Evolutionary conservation across 2,888 invertebrate genomes (phyloP), one percentile per base, ranked within the genome.

Genomic region (Terebella lapidaria): DNA sequence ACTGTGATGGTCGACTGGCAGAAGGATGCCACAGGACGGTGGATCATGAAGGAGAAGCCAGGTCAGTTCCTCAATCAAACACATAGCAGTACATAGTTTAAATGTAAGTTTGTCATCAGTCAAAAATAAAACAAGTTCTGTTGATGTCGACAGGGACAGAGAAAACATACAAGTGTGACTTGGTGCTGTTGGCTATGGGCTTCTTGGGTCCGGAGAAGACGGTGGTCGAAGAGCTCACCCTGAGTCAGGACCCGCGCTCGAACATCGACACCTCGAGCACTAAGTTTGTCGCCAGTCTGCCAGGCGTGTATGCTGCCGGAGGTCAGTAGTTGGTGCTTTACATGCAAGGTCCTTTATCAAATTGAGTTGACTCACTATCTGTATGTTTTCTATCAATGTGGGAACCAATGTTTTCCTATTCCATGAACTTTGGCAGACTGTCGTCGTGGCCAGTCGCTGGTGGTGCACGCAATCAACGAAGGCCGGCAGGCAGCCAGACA

Each of bases 391-490:
- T n/a, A n/a, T n/a, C n/a, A n/a, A n/a, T n/a, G n/a, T n/a, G n/a
- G n/a, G n/a, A n/a, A n/a, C n/a, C n/a, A n/a, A n/a, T n/a, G n/a
- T n/a, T n/a, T n/a, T n/a, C n/a, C n/a, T n/a, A n/a, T n/a, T n/a
- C n/a, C n/a, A n/a, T n/a, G 66, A 78, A 93, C 97, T 15, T 35
- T 35, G 10, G 66, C 78, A 93, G 99, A 99, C 85, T 99, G 97
- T 80, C 89, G 95, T 35, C 88, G 97, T 71, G 99, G 99, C n/a
- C 99, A 99, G 79, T 96, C 96, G 0, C 84, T 99, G 60, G 95
- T 99, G 2, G 99, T 99, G 5, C 97, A 96, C 93, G 99, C 97
- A 24, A 99, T 99, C 67, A 86, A 92, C 0, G 99, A 99, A 81
- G 99, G 99, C 1, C 86, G 99, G n/a, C 96, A 94, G 82, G 96